Conservation (phyloP, 2,888 invertebrate species). For the Tipula lateralis region DNA sequence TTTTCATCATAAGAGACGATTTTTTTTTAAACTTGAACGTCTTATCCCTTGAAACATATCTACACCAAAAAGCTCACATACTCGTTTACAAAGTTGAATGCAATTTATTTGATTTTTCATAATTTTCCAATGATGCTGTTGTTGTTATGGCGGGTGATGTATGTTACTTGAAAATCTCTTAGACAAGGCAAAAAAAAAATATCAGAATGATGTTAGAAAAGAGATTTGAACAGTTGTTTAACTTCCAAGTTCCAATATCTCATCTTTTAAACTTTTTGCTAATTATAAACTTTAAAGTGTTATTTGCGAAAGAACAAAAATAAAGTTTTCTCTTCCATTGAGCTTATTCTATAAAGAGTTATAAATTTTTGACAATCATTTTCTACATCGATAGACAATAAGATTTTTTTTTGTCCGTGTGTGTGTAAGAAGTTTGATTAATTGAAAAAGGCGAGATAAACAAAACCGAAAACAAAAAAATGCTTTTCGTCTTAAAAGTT, state of each 20-base stretch:
- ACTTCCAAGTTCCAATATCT: neutral
- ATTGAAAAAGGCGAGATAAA: neutral
- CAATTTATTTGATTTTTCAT: constrained; percentile 24
- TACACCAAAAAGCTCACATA: neutral
- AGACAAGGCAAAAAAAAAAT: neutral
- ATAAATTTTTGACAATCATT: neutral
- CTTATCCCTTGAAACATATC: neutral
- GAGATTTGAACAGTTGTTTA: neutral
- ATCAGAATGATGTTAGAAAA: neutral
- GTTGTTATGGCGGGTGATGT: neutral
- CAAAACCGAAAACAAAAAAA: neutral
- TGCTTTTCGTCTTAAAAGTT: neutral
- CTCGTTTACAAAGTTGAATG: neutral
- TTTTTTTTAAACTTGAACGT: neutral
- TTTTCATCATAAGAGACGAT: neutral
- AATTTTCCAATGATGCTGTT: neutral
- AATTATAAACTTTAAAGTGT: constrained; percentile 19
- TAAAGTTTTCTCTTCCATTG: neutral
- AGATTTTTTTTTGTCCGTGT: neutral
- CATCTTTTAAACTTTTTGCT: constrained; percentile 4
- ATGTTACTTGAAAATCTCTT: neutral
- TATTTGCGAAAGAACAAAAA: neutral
- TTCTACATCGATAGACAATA: neutral
- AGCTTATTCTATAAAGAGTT: neutral
- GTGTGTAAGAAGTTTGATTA: neutral